Percentiles rank a stretch among this genome's conserved stretches.
These are phyloP conservation scores for Drosophila lacteicornis DNA, from an alignment of 1,140 invertebrate species.

Conservation along the genomic window DNA sequence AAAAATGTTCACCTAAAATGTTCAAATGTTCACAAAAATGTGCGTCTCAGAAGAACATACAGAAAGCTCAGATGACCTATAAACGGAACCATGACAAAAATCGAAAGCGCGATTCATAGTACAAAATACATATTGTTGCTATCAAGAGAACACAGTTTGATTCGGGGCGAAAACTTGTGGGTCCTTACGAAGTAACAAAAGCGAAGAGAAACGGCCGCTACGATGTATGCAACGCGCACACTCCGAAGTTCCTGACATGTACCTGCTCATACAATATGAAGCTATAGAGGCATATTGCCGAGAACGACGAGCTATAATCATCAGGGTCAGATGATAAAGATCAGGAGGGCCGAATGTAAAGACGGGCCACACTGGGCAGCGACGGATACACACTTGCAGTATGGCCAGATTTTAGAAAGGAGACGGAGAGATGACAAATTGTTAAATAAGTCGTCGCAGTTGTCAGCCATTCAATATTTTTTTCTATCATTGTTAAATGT, in stretches of 20 bases:
- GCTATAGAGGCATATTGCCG: not conserved
- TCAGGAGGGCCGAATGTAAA: constrained; percentile 5
- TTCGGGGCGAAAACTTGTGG: constrained; percentile 1
- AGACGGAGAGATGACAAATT: too few relatives aligned
- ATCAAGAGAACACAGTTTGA: constrained; percentile 8
- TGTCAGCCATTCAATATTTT: too few relatives aligned
- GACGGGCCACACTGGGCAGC: not conserved
- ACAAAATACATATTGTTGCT: too few relatives aligned
- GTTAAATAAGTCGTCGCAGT: too few relatives aligned
- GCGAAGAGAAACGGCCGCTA: not conserved
- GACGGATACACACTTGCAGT: not conserved
- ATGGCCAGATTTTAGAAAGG: not conserved
- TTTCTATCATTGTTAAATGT: too few relatives aligned
- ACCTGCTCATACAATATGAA: not conserved
- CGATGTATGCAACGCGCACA: not conserved
- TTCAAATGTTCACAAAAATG: too few relatives aligned
- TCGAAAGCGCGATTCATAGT: not conserved
- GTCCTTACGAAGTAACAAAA: not conserved
- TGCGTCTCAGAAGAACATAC: not conserved
- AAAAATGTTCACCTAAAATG: too few relatives aligned
- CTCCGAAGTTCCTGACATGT: not conserved
- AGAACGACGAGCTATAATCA: not conserved
- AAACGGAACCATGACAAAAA: not conserved
- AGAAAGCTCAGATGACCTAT: not conserved
- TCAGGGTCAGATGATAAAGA: constrained; percentile 9